Conservation (phyloP, 1,140 invertebrate genomes). For the Laupala kohalensis region DNA sequence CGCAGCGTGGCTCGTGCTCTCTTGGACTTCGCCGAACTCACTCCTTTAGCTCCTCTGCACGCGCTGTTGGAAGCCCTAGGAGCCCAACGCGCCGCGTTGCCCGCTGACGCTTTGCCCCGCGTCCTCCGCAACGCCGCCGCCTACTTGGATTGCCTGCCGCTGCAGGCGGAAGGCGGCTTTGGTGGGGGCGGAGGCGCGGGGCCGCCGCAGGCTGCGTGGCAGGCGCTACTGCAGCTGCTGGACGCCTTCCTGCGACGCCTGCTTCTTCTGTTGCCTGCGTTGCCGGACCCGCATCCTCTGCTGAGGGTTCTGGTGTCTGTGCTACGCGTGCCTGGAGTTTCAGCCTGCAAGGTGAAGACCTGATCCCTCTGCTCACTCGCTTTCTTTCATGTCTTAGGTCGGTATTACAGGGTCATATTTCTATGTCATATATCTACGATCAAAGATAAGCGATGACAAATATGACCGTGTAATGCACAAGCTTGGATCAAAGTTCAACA, state of each 20-base stretch:
- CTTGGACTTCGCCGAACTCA: slow-evolving; percentile 93
- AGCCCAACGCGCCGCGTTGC: slow-evolving; percentile 73
- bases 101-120: slow-evolving; percentile 54
- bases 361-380: background rate
- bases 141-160: slow-evolving; percentile 82
- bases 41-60: slow-evolving; percentile 85
- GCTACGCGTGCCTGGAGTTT: slow-evolving; percentile 70
- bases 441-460: too few species aligned
- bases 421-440: too few species aligned
- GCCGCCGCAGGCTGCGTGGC: slow-evolving; percentile 53
- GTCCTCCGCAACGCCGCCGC: slow-evolving; percentile 81
- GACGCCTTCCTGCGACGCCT: slow-evolving; percentile 76
- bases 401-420: too few species aligned
- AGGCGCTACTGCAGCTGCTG: slow-evolving; percentile 62
- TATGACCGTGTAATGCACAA: too few species aligned
- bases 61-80: slow-evolving; percentile 82
- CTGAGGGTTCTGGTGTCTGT: slow-evolving; percentile 75
- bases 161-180: too few species aligned
- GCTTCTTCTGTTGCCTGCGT: slow-evolving; percentile 53
- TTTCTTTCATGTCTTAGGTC: too few species aligned
- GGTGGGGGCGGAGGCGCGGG: too few species aligned
- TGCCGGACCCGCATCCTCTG: slow-evolving; percentile 62
- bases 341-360: slow-evolving; percentile 54
- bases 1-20: slow-evolving; percentile 84
- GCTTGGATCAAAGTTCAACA: too few species aligned